Base-by-base conservation (phyloP, 2,797 vertebrate species). In the Argyrosomus regius region DNA sequence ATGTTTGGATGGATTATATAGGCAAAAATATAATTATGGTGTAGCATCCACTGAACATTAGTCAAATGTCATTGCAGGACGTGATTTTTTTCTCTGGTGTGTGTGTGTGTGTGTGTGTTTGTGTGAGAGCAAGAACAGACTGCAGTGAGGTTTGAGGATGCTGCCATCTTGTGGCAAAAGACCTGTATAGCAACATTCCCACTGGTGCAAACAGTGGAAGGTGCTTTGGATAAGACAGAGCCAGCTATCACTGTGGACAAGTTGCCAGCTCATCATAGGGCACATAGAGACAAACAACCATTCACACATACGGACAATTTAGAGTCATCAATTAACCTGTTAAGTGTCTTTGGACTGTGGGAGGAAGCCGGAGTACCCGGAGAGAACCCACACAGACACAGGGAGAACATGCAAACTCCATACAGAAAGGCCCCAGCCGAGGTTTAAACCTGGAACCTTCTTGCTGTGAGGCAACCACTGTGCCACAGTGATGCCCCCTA, bases 101-200 rank as follows among this genome's bases (percentile, higher is more conserved):
- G 41, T 48, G 5, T 64, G 20, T 17, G 8, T 39, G 8, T 39
- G 35, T 39, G 35, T 35, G 35, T 35, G 7, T 35, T 7, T 35
- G 35, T 39, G 6, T 35, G 35, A 35, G 39, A 49, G 0, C 24
- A 14, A 6, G 12, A 17, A 1, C 14, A 54, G 18, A 39, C 3
- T 4, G 1, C 4, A 26, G 11, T 41, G 65, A 80, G 65, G 52
- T 45, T 56, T 82, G 88, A 85, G 52, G 76, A 87, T 64, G 71
- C 6, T 50, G 83, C 88, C 92, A 85, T 87, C 92, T 90, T 12
- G 48, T 91, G 92, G 83, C 20, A 5, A 41, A 67, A 62, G 1
- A 24, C 1, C 2, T 20, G 5, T 18, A 76, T 11, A 35, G 14
- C 64, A 72, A 18, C 62, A 28, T 6, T n/a, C 24, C 3, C 1